Conservation (phyloP, 2,113 vertebrate genomes). For the Burhinus oedicnemus region DNA sequence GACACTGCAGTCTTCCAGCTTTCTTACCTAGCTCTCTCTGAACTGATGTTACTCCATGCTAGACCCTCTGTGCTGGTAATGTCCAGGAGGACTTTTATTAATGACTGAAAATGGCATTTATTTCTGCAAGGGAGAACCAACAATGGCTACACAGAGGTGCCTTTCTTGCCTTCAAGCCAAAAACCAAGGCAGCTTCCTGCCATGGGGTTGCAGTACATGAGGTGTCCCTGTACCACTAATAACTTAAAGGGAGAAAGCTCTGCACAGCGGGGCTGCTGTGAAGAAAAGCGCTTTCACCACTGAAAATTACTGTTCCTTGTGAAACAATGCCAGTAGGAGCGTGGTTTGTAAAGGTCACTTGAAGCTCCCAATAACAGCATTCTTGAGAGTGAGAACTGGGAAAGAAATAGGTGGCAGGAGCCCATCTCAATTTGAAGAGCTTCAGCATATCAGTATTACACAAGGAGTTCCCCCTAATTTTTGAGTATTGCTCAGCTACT, state of each 20-base stretch:
- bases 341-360: background rate
- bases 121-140: background rate
- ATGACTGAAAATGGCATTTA: background rate
- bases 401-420: background rate
- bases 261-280: background rate
- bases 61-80: background rate
- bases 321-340: background rate
- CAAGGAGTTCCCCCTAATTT: background rate
- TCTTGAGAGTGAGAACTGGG: background rate
- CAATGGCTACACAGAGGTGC: background rate
- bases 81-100: background rate
- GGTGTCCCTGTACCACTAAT: background rate
- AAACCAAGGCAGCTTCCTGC: background rate
- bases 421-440: background rate
- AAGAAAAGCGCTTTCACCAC: background rate
- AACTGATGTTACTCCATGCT: background rate
- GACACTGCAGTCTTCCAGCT: background rate
- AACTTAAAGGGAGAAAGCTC: background rate
- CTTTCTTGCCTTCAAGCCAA: background rate
- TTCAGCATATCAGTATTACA: background rate
- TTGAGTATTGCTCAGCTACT: background rate
- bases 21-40: background rate
- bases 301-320: background rate
- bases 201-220: accelerated
- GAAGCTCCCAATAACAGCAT: background rate